phyloP scores from a whole-genome alignment of 2,113 vertebrate genomes.

The Neodontobutis hainanensis region DNA sequence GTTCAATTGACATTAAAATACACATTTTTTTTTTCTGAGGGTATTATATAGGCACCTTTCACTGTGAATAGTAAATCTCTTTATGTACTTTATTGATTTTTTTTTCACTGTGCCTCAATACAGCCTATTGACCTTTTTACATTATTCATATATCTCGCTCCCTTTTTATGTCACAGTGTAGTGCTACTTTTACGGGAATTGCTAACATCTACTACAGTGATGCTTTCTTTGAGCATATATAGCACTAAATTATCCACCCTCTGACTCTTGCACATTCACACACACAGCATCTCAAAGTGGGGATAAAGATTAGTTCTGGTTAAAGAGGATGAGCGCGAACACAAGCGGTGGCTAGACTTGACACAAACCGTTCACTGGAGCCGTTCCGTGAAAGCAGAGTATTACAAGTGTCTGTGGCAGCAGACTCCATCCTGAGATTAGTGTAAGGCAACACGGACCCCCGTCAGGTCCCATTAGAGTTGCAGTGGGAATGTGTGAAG shows the following conservation, averaged over 20 bases:
- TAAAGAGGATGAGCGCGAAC: slow-evolving; percentile 62
- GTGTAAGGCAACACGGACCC: slow-evolving; percentile 29
- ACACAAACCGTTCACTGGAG: slow-evolving; percentile 18
- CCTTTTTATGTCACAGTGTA: slow-evolving; percentile 19
- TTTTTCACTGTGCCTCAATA: not conserved
- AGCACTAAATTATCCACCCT: slow-evolving; percentile 8
- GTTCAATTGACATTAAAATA: not conserved
- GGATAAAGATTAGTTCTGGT: slow-evolving; percentile 69
- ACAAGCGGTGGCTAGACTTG: slow-evolving; percentile 2
- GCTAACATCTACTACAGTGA: slow-evolving; percentile 14
- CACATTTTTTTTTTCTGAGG: slow-evolving; percentile 2
- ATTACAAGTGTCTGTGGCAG: slow-evolving; percentile 30
- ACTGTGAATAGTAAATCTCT: slow-evolving; percentile 13
- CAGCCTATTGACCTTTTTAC: not conserved
- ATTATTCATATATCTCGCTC: not conserved
- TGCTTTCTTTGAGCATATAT: slow-evolving; percentile 26
- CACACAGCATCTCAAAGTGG: slow-evolving; percentile 27
- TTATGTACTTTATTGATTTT: slow-evolving; percentile 9
- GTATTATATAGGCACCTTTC: not conserved
- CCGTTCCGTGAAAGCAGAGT: slow-evolving; percentile 28
- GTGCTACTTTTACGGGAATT: slow-evolving; percentile 19
- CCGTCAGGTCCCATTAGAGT: slow-evolving; percentile 39
- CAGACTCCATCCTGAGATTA: slow-evolving; percentile 54
- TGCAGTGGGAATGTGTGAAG: slow-evolving; percentile 11
- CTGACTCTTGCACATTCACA: slow-evolving; percentile 4